Base-by-base conservation (phyloP, 2,888 invertebrate genomes). In the Odiellus spinosus region DNA sequence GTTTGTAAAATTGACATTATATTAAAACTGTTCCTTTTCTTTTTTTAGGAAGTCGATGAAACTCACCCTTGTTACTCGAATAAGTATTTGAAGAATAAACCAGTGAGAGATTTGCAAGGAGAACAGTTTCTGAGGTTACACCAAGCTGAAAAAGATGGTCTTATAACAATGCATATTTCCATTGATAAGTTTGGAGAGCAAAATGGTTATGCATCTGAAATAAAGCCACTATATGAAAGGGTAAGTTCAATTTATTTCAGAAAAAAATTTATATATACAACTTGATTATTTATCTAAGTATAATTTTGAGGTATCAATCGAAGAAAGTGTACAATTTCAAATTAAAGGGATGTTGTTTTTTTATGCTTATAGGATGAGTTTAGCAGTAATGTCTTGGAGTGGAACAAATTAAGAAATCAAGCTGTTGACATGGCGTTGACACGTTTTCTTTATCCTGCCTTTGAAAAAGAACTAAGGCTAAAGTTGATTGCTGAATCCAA, bases 61-160 rank as follows among this genome's bases (percentile, higher is more conserved):
- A 79, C 80, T 55, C 93, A 98, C 65, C 74, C 81, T 0, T 82
- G 85, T 57, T 88, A 76, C 62, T 77, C 77, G 33, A 73, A 87
- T 73, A 93, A 91, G 63, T 98, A 91, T 63, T 62, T 96, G 39
- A 83, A 81, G 62, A 82, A 83, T 63, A 98, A 96, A 62, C 93
- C 93, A 0, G 84, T 95, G 0, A 73, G 82, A 2, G 86, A 90
- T 61, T 69, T 98, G 41, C 74, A 77, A 0, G 83, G 82, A 0
- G 95, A 96, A 58, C 87, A 91, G 64, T 98, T 81, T 66, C 70
- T 98, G 19, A 83, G 84, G 60, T 20, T 49, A 14, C 44, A 45
- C 5, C 53, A 66, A 63, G 67, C 67, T 18, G 64, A 66, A 55
- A 61, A 64, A 32, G 68, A 68, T 40, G 62, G 63, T 2, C 55